Conservation (phyloP, 1,140 invertebrate genomes). For the Pseudomyrmex flavicornis region DNA sequence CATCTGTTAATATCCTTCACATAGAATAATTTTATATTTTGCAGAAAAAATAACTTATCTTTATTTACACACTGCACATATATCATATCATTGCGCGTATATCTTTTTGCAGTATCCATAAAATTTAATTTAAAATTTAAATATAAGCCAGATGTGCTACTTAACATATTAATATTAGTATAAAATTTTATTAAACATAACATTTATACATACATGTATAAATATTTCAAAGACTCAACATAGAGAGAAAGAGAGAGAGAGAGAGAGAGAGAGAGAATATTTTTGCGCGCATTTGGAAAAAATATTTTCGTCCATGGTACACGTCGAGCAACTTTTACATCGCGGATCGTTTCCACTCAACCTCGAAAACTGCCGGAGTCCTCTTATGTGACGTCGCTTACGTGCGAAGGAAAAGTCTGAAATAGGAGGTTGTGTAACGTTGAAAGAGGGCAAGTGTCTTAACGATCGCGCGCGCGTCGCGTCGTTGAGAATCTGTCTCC, state of each 20-base stretch:
- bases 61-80: no score
- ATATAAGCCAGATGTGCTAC: no score
- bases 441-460: constrained; percentile 44
- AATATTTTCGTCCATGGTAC: neutral
- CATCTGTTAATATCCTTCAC: no score
- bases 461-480: constrained; percentile 22
- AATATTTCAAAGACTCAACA: neutral
- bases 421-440: constrained; percentile 32
- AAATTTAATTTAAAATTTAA: no score
- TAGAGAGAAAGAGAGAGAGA: neutral
- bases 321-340: constrained; percentile 11
- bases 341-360: constrained; percentile 6
- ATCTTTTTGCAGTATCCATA: no score
- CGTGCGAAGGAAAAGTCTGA: constrained; percentile 44
- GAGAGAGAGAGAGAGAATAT: neutral
- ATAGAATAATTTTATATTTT: no score
- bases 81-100: no score
- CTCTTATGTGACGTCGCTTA: constrained; percentile 39
- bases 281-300: neutral
- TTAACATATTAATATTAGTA: no score
- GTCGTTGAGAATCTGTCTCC: constrained; percentile 26
- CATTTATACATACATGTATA: no score
- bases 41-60: no score
- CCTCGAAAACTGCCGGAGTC: constrained; percentile 17
- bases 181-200: no score